Evolutionary conservation across 2,797 vertebrate species (phyloP).

Genomic region (Mormyrops attenuatus): DNA sequence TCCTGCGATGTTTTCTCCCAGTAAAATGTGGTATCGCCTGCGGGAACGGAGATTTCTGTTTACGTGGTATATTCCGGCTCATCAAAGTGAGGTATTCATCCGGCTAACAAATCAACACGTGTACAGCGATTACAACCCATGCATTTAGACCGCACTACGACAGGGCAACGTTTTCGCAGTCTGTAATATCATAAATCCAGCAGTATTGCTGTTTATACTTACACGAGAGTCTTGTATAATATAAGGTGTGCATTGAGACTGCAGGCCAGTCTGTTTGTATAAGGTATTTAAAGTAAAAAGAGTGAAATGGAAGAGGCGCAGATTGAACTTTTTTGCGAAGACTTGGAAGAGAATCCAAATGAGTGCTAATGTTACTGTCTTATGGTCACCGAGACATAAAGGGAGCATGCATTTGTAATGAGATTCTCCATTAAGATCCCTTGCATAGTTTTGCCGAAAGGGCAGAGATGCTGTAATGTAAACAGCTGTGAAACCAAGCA

Average conservation of each 20-base stretch:
- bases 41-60: slow-evolving; percentile 45
- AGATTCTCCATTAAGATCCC: not conserved
- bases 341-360: not conserved
- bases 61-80: slow-evolving; percentile 58
- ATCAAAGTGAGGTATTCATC: slow-evolving; percentile 48
- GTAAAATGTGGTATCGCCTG: not conserved
- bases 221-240: not conserved
- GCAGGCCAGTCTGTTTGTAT: not conserved
- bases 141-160: not conserved
- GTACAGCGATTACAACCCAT: not conserved
- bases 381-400: not conserved
- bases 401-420: not conserved
- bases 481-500: not conserved
- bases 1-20: not conserved
- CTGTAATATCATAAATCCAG: not conserved
- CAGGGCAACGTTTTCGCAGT: not conserved
- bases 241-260: not conserved
- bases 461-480: not conserved
- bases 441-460: not conserved
- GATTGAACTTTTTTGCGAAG: not conserved
- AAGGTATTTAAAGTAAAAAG: not conserved
- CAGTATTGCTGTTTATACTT: not conserved
- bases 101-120: slow-evolving; percentile 21
- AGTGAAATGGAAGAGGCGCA: not conserved
- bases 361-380: not conserved